A percentile compares a stretch with the other conserved stretches of the same genome.
phyloP scores from a whole-genome alignment of 1,140 invertebrate genomes.

The Asbolus verrucosus region DNA sequence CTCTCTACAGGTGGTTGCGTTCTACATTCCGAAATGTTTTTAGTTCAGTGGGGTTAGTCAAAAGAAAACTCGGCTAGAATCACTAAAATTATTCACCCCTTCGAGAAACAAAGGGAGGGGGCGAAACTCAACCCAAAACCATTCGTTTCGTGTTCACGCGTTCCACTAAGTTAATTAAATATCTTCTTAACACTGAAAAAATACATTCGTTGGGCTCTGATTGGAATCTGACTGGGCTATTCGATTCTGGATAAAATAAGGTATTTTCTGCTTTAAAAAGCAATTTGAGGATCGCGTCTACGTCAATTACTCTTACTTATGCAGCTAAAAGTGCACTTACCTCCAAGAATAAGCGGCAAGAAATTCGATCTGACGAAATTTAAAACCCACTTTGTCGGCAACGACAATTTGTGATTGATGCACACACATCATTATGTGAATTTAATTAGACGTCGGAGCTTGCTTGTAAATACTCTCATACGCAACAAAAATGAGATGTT shows the following conservation, averaged over 20 bases:
- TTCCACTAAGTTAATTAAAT: not conserved
- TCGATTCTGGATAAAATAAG: not conserved
- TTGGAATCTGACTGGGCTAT: too few species aligned
- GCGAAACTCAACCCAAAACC: not conserved
- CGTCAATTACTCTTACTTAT: constrained; percentile 28
- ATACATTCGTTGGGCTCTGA: too few species aligned
- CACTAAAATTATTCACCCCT: not conserved
- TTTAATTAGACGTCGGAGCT: too few species aligned
- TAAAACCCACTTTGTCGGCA: too few species aligned
- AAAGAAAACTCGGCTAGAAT: not conserved
- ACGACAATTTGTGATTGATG: too few species aligned
- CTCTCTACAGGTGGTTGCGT: constrained; percentile 3
- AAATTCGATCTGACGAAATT: constrained; percentile 4
- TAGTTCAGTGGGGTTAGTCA: not conserved
- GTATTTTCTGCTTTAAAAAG: constrained; percentile 22
- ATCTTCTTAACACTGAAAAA: too few species aligned
- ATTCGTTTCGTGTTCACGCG: not conserved
- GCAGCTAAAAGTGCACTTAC: constrained; percentile 30
- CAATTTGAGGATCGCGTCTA: constrained; percentile 16
- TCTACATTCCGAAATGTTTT: not conserved
- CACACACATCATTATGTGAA: too few species aligned
- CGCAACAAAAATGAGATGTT: too few species aligned
- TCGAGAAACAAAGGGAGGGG: too few species aligned
- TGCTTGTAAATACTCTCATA: too few species aligned
- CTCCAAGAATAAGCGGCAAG: not conserved